Percentiles rank a stretch among this genome's conserved stretches.
Conservation (phyloP, 2,888 invertebrate genomes). For the Ophonus ardosiacus region DNA sequence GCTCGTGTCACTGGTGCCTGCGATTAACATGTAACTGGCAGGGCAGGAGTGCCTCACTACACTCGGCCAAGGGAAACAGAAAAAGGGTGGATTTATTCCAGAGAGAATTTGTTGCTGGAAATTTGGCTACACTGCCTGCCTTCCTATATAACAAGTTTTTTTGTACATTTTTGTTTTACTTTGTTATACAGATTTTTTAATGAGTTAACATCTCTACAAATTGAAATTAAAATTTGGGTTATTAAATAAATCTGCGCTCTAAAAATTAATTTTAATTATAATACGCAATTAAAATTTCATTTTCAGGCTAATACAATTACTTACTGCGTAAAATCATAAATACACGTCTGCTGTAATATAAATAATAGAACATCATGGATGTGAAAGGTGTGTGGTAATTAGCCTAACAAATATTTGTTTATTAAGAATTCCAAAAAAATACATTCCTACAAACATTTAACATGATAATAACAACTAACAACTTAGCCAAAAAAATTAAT, state of each 20-base stretch:
- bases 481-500: no score
- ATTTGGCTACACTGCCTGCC: constrained; percentile 18
- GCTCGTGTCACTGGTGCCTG: constrained; percentile 4
- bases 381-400: neutral
- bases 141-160: constrained; percentile 24
- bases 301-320: neutral
- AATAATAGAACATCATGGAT: neutral
- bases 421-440: no score
- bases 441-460: no score
- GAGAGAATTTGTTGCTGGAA: constrained; percentile 27
- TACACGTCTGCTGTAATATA: neutral
- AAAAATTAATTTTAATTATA: neutral
- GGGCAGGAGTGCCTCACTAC: constrained; percentile 27
- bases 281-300: neutral
- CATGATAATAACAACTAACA: no score
- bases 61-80: constrained; percentile 22
- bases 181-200: neutral
- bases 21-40: constrained; percentile 41
- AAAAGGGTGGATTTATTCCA: constrained; percentile 34
- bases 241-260: neutral
- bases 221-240: constrained; percentile 37
- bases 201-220: constrained; percentile 6
- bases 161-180: neutral
- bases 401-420: neutral
- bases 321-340: neutral